phyloP scores from a whole-genome alignment of 2,888 invertebrate species.

The Galeruca laticollis region DNA sequence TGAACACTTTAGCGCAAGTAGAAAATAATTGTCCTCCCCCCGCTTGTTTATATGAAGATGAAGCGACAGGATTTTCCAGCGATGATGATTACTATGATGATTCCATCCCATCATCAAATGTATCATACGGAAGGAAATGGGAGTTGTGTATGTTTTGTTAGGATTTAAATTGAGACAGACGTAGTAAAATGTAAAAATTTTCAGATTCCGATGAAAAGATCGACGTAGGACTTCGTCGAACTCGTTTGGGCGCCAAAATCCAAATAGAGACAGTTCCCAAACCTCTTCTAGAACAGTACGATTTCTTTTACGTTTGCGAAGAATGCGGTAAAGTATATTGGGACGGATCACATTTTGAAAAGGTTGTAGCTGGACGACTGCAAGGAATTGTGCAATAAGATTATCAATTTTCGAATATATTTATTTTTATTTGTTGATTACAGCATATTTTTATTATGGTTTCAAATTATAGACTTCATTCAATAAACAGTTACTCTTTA shows the following conservation, averaged over 20 bases:
- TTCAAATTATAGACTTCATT: conserved; percentile 20
- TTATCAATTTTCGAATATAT: conserved; percentile 27
- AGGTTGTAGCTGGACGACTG: conserved; percentile 58
- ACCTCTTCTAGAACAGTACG: conserved; percentile 59
- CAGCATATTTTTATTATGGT: conserved; percentile 24
- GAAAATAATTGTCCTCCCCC: conserved; percentile 40
- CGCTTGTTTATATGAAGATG: conserved; percentile 57
- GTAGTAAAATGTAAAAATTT: not conserved
- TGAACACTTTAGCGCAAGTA: conserved; percentile 61
- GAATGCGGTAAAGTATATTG: conserved; percentile 82
- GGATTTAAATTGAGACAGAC: no score
- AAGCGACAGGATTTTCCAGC: conserved; percentile 64
- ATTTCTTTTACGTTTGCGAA: conserved; percentile 77
- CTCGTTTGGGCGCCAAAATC: conserved; percentile 70
- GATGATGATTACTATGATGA: conserved; percentile 57
- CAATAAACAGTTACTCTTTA: conserved; percentile 24
- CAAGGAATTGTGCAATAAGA: conserved; percentile 58
- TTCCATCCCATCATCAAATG: conserved; percentile 42
- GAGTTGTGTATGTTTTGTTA: conserved; percentile 58
- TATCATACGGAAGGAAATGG: conserved; percentile 57
- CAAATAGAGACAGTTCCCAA: conserved; percentile 67
- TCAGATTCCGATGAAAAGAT: conserved; percentile 62
- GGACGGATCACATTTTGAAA: conserved; percentile 69
- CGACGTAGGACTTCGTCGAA: conserved; percentile 66
- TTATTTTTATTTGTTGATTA: conserved; percentile 17